Base-by-base conservation (phyloP, 2,888 invertebrate genomes). In the Bombylius major region DNA sequence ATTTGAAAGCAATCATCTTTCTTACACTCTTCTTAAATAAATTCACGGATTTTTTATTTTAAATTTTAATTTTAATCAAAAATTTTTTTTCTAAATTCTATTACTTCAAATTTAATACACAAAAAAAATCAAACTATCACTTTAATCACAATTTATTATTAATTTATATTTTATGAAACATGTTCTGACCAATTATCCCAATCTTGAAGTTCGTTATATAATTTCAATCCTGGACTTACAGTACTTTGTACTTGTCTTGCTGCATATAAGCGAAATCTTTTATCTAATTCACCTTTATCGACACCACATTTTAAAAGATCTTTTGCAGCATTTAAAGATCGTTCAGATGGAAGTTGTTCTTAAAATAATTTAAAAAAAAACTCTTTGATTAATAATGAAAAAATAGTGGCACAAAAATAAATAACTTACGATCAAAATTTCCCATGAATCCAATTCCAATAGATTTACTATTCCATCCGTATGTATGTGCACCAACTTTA, bases 391-490 rank as follows among this genome's bases (percentile, higher is more conserved):
- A 39, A 53, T 34, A 47, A 13, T 8, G 48, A 14, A 55, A n/a
- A 55, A 11, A 4, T 13, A 51, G 31, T 12, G 39, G 9, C 7
- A 31, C 4, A 23, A 32, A 7, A 50, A n/a, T 42, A 45, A 31
- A 32, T 47, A 39, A 34, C 70, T 67, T 75, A 79, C 74, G 66
- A 66, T 69, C 62, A 69, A 75, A 70, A 67, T 74, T 65, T 34
- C 84, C 84, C 55, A 83, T 79, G 58, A 84, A 79, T 33, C 78
- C 77, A 58, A 84, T 79, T 12, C 79, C 82, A n/a, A 83, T 75
- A 32, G 83, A 80, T 62, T 76, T 79, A 36, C 66, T 70, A 65
- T 84, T 83, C 62, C 79, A 83, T 7, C 76, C 76, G 12, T 71
- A 75, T 0, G 80, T 80, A 61, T 83, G 84, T 0, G 81, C 77